Percentiles rank a stretch among this genome's conserved stretches.
Evolutionary conservation across 1,140 invertebrate species (phyloP).

Genomic region (Zophobas atratus): DNA sequence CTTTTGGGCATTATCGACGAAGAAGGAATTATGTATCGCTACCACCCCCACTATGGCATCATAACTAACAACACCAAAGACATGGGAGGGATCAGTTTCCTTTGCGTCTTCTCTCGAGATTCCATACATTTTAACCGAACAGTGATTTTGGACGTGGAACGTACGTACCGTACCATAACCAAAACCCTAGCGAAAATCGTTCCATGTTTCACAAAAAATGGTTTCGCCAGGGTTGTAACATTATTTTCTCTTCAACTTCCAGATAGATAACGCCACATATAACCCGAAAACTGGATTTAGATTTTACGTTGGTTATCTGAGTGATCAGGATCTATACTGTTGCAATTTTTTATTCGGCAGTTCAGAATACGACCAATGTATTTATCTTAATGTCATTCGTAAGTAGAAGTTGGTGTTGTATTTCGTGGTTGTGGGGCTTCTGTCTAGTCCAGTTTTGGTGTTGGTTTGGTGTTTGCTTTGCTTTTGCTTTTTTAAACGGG

Average conservation of each 20-base stretch:
- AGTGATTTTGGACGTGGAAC: constrained; percentile 41
- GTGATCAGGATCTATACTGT: constrained; percentile 66
- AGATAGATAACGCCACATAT: constrained; percentile 68
- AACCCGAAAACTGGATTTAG: constrained; percentile 75
- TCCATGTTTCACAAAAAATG: background rate
- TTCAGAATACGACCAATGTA: constrained; percentile 55
- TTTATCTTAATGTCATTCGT: constrained; percentile 67
- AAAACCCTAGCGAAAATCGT: constrained; percentile 60
- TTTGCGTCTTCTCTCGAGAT: constrained; percentile 45
- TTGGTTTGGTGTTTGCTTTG: constrained; percentile 54
- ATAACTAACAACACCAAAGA: constrained; percentile 50
- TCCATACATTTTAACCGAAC: background rate
- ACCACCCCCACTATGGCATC: constrained; percentile 55
- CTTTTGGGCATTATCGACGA: constrained; percentile 19
- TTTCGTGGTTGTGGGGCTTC: constrained; percentile 51
- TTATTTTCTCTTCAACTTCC: constrained; percentile 56
- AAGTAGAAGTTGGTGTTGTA: constrained; percentile 64
- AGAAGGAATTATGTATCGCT: constrained; percentile 45
- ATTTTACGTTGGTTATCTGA: constrained; percentile 68
- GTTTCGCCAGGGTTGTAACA: constrained; percentile 38
- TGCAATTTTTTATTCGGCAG: constrained; percentile 68
- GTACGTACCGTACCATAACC: constrained; percentile 65
- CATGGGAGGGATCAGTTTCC: constrained; percentile 36
- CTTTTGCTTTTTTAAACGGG: constrained; percentile 56
- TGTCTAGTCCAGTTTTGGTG: constrained; percentile 46